Percentiles rank a stretch among this genome's conserved stretches.
Conservation (phyloP, 2,888 invertebrate species). For the Cryptocephalus primarius region DNA sequence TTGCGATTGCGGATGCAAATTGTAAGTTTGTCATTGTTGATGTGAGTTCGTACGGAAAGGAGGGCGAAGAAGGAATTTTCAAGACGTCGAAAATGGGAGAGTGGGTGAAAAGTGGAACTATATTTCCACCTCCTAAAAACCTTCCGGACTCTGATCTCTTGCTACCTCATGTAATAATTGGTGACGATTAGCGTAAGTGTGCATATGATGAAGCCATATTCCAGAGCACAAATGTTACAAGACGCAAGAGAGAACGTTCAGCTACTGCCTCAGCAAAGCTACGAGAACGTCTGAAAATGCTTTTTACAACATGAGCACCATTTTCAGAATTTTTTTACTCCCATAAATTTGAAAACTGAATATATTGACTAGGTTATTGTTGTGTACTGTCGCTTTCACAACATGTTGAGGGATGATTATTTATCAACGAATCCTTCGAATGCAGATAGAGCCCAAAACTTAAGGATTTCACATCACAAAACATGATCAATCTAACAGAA, state of each 20-base stretch:
- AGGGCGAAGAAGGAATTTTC: neutral
- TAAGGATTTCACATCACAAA: too few relatives aligned
- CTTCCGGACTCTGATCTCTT: neutral
- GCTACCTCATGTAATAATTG: neutral
- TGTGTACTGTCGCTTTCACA: neutral
- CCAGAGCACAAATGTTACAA: neutral
- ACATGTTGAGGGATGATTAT: too few relatives aligned
- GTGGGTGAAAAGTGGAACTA: neutral
- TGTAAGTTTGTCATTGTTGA: neutral
- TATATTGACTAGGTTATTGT: neutral
- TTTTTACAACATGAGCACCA: neutral
- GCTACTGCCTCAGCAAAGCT: neutral
- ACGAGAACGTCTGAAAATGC: neutral
- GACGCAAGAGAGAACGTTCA: neutral
- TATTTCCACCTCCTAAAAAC: neutral
- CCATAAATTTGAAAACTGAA: neutral
- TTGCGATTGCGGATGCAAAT: neutral
- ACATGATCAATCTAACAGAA: too few relatives aligned
- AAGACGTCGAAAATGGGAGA: neutral
- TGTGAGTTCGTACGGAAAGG: neutral
- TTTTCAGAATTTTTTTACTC: conserved; percentile 1
- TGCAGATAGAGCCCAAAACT: neutral
- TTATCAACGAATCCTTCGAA: neutral
- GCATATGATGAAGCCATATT: neutral
- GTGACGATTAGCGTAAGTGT: neutral